Conservation (phyloP, 2,113 vertebrate species). For the Nothobranchius furzeri region DNA sequence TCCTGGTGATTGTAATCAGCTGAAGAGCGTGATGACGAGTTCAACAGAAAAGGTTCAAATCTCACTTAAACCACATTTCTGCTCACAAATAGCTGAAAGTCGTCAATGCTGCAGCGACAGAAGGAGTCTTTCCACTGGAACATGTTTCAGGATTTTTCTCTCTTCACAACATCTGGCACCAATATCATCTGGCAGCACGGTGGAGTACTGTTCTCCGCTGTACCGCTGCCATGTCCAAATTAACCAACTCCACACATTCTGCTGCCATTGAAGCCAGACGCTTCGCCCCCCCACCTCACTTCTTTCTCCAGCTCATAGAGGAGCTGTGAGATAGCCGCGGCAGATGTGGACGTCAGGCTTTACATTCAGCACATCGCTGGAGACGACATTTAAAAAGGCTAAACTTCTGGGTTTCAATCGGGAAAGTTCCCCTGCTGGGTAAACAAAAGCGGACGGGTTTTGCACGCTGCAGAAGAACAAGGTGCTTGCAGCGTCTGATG, state of each 20-base stretch:
- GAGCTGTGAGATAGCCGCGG: slow-evolving; percentile 62
- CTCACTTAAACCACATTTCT: slow-evolving; percentile 67
- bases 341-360: slow-evolving; percentile 49
- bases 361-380: not conserved
- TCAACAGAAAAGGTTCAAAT: slow-evolving; percentile 7
- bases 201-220: slow-evolving; percentile 82
- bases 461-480: slow-evolving; percentile 39
- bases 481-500: slow-evolving; percentile 76
- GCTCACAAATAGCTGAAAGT: slow-evolving; percentile 71
- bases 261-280: slow-evolving; percentile 78
- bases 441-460: slow-evolving; percentile 6
- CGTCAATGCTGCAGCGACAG: slow-evolving; percentile 61
- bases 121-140: slow-evolving; percentile 81
- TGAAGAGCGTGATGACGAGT: slow-evolving; percentile 1
- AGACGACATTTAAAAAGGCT: not conserved
- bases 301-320: slow-evolving; percentile 28
- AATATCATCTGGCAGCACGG: slow-evolving; percentile 80
- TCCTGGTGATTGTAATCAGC: slow-evolving; percentile 47
- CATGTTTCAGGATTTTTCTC: slow-evolving; percentile 82
- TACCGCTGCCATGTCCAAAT: slow-evolving; percentile 86
- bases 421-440: slow-evolving; percentile 13
- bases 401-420: not conserved
- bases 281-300: slow-evolving; percentile 35
- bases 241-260: slow-evolving; percentile 84
- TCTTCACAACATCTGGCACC: slow-evolving; percentile 90